These are phyloP conservation scores for Uropetala carovei DNA, from an alignment of 2,888 invertebrate species.

Conservation along the genomic window DNA sequence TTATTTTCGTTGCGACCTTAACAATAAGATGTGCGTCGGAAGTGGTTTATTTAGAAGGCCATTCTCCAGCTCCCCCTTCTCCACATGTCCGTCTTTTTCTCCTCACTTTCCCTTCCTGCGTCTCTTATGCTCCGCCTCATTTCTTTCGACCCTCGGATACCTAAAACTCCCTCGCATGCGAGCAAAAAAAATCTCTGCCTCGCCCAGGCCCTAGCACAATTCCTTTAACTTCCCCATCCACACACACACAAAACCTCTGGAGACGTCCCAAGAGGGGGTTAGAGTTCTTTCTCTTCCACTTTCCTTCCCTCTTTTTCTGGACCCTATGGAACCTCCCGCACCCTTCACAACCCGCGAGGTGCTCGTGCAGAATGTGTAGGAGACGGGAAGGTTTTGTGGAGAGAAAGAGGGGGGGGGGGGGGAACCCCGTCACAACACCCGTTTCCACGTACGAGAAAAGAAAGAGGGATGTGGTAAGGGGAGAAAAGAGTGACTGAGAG, in stretches of 20 bases:
- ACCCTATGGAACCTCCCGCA: too few relatives aligned
- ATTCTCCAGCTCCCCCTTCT: neutral
- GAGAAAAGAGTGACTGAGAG: too few relatives aligned
- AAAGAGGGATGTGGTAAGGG: neutral
- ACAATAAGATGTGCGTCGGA: neutral
- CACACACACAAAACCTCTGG: neutral
- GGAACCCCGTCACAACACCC: neutral
- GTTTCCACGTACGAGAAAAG: conserved; percentile 7
- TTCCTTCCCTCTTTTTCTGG: too few relatives aligned
- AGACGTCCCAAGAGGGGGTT: neutral
- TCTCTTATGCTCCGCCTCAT: neutral
- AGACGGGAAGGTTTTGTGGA: neutral
- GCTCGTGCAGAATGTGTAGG: neutral
- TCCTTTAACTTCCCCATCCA: too few relatives aligned
- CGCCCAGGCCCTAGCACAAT: too few relatives aligned
- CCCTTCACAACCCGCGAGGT: neutral
- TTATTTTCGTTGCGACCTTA: neutral
- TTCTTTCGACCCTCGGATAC: too few relatives aligned
- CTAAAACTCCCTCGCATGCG: too few relatives aligned
- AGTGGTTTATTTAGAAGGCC: neutral
- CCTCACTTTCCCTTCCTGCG: neutral
- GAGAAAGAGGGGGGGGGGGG: neutral
- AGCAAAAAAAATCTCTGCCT: too few relatives aligned
- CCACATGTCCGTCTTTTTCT: neutral
- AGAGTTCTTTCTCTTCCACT: too few relatives aligned